phyloP scores from a whole-genome alignment of 2,888 invertebrate genomes.

The Tenodera sinensis region DNA sequence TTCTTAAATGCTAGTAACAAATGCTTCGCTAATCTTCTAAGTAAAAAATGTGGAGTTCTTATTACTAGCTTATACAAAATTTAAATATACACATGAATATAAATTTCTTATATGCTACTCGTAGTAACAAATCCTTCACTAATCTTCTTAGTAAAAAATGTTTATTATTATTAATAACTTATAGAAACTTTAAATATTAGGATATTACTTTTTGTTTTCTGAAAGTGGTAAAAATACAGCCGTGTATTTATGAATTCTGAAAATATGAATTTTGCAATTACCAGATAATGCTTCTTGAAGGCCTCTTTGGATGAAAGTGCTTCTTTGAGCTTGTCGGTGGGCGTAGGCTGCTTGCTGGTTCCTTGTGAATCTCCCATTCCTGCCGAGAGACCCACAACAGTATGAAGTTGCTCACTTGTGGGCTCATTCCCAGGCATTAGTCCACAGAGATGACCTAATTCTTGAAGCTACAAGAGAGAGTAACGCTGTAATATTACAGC shows the following conservation, averaged over 20 bases:
- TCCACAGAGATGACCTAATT: conserved; percentile 86
- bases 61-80: no score
- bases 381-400: conserved; percentile 84
- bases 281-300: conserved; percentile 85
- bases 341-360: conserved; percentile 49
- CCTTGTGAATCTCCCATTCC: conserved; percentile 78
- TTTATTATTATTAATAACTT: no score
- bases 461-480: conserved; percentile 59
- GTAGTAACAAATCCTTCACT: no score
- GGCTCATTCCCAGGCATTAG: conserved; percentile 79
- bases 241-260: background rate
- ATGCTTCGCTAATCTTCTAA: no score
- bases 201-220: no score
- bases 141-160: no score
- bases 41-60: no score
- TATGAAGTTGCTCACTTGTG: conserved; percentile 83
- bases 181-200: no score
- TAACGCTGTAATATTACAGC: background rate
- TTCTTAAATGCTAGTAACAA: no score
- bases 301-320: conserved; percentile 84
- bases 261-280: conserved; percentile 39
- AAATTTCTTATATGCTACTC: no score
- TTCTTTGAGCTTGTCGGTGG: conserved; percentile 83
- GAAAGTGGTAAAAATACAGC: no score
- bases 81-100: no score